phyloP scores from a whole-genome alignment of 2,797 vertebrate species.

The Glyptemys insculpta region DNA sequence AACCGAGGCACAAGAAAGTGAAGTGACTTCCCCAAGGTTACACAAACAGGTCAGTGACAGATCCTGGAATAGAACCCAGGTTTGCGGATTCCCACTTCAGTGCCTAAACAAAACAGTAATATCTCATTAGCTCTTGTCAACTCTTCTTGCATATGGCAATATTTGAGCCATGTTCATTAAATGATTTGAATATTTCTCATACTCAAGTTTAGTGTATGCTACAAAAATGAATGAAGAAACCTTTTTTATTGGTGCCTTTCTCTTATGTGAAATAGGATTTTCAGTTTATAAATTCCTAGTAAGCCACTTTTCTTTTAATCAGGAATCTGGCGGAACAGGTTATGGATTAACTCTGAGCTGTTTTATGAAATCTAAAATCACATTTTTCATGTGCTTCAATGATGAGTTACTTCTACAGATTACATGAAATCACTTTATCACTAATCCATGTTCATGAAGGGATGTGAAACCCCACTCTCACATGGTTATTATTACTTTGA shows the following conservation, averaged over 20 bases:
- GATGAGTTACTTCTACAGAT: not conserved
- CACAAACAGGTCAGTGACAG: not conserved
- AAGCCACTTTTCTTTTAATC: not conserved
- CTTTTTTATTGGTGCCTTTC: not conserved
- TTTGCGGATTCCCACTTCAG: not conserved
- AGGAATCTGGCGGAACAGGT: not conserved
- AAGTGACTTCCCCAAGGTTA: not conserved
- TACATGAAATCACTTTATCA: not conserved
- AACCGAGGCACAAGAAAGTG: not conserved
- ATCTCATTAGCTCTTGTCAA: not conserved
- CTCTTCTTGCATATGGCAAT: not conserved
- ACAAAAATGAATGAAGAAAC: not conserved
- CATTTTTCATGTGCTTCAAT: not conserved
- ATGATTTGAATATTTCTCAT: not conserved
- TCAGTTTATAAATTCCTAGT: not conserved
- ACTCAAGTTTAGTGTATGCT: not conserved
- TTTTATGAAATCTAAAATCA: not conserved
- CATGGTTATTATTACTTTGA: not conserved
- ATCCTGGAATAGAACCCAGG: not conserved
- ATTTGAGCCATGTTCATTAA: not conserved
- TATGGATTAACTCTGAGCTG: not conserved
- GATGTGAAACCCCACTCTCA: not conserved
- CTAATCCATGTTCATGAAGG: not conserved
- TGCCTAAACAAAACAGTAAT: not conserved
- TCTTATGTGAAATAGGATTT: not conserved